Evolutionary conservation across 2,888 invertebrate species (phyloP).

Genomic region (Ormyrus thymus): DNA sequence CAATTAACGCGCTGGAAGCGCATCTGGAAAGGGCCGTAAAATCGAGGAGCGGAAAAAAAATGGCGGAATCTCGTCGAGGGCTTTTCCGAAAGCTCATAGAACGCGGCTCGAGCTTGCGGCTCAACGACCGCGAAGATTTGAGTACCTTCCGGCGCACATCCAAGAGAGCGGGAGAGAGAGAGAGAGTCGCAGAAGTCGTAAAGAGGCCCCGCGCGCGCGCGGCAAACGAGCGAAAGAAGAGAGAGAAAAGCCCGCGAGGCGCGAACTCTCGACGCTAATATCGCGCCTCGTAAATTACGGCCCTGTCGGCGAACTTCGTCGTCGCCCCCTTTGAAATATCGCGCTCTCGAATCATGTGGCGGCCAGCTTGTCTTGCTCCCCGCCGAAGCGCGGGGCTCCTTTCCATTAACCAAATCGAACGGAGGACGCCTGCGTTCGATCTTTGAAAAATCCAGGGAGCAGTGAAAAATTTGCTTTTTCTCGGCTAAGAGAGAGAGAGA

Average conservation of each 20-base stretch:
- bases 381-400: background rate
- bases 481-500: background rate
- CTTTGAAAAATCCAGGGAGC: conserved; percentile 5
- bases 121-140: no score
- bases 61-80: no score
- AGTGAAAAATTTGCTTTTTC: conserved; percentile 29
- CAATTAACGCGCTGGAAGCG: no score
- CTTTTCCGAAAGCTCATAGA: no score
- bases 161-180: background rate
- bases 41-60: conserved; percentile 1
- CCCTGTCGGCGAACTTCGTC: conserved; percentile 60
- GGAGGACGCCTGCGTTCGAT: background rate
- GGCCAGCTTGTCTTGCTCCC: background rate
- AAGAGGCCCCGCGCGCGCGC: background rate
- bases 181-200: background rate
- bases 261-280: conserved; percentile 61
- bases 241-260: conserved; percentile 9
- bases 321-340: conserved; percentile 59
- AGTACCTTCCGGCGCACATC: no score
- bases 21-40: no score
- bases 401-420: conserved; percentile 43
- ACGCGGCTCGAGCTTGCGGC: no score
- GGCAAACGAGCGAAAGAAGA: conserved; percentile 9
- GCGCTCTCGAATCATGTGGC: conserved; percentile 42
- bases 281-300: conserved; percentile 67